These are phyloP conservation scores for Platichthys flesus DNA, from an alignment of 2,113 vertebrate genomes.

Conservation along the genomic window DNA sequence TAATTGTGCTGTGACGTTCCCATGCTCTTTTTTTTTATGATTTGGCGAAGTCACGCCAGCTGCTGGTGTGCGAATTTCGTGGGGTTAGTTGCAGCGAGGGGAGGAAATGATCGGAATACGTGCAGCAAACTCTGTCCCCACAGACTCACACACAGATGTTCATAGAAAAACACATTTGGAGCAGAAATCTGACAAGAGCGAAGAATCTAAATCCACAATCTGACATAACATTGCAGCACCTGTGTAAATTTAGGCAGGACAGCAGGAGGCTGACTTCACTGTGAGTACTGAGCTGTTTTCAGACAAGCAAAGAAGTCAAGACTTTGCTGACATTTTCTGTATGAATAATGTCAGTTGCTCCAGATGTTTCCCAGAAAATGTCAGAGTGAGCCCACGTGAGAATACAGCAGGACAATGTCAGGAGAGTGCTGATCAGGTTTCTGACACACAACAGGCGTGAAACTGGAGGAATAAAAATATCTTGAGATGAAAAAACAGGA, in stretches of 20 bases:
- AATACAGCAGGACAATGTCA: no score
- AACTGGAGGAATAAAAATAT: no score
- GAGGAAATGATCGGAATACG: constrained; percentile 21
- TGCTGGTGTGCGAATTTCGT: background rate
- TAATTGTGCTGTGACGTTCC: constrained; percentile 58
- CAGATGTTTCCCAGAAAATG: no score
- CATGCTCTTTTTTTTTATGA: constrained; percentile 8
- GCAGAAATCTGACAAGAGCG: constrained; percentile 17
- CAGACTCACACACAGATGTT: background rate
- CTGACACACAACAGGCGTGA: no score
- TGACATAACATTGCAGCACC: constrained; percentile 62
- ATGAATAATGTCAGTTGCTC: no score
- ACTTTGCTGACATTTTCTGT: no score
- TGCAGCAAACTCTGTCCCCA: background rate
- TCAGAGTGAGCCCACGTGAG: no score
- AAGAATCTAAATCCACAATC: constrained; percentile 41
- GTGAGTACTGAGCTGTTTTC: background rate
- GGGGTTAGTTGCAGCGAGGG: constrained; percentile 4
- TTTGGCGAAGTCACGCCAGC: constrained; percentile 10
- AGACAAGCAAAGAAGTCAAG: no score
- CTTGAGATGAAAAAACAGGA: no score
- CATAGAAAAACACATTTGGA: constrained; percentile 20
- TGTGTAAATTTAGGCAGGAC: constrained; percentile 55
- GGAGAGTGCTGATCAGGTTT: no score
- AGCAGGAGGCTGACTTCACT: constrained; percentile 33